A percentile compares a stretch with the other conserved stretches of the same genome.
phyloP scores from a whole-genome alignment of 2,113 vertebrate species.

The Prunella fulvescens region DNA sequence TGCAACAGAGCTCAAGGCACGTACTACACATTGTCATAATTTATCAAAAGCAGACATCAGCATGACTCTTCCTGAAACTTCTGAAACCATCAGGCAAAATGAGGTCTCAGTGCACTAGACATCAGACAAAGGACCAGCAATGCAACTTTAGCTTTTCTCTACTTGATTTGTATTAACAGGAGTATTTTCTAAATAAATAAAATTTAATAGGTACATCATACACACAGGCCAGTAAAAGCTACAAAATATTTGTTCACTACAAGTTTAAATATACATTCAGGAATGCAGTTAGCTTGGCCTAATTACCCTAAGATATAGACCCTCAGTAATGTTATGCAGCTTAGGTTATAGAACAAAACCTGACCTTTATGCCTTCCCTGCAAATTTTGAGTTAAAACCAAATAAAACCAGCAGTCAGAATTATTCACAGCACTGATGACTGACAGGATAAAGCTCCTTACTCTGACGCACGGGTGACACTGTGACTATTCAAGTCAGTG shows the following conservation, averaged over 20 bases:
- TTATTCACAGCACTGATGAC: constrained; percentile 11
- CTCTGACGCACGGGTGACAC: background rate
- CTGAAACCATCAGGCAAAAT: background rate
- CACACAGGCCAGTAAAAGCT: background rate
- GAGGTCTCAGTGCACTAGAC: background rate
- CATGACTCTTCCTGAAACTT: background rate
- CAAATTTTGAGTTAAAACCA: constrained; percentile 2
- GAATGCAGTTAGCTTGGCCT: background rate
- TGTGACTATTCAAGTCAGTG: constrained; percentile 26
- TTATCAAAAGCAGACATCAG: background rate
- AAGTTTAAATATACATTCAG: background rate
- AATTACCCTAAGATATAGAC: background rate
- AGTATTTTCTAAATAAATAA: background rate
- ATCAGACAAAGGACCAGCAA: background rate
- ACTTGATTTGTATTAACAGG: background rate
- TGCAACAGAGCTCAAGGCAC: background rate
- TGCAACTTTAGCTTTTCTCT: background rate
- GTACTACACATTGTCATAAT: background rate
- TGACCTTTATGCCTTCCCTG: background rate
- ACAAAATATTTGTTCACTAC: background rate
- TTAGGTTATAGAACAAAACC: background rate
- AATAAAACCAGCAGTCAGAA: constrained; percentile 1
- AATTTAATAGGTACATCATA: background rate
- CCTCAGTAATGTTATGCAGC: background rate
- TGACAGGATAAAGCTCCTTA: constrained; percentile 25